phyloP scores from a whole-genome alignment of 2,888 invertebrate species.

The Cecidostiba fungosa region DNA sequence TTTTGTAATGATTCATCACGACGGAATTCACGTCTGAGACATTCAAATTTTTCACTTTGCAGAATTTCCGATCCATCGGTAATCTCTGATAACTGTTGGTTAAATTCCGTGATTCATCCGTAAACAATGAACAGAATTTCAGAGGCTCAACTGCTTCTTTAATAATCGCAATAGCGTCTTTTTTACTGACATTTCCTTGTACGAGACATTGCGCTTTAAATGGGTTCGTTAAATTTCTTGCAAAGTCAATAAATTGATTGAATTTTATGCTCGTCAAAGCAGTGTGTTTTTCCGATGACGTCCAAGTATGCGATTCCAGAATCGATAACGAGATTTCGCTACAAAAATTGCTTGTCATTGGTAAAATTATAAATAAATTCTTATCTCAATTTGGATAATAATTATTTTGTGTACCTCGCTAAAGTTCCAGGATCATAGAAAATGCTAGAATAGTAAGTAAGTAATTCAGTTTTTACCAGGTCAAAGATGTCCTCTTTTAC shows the following conservation, averaged over 20 bases:
- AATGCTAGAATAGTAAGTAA: slow-evolving; percentile 86
- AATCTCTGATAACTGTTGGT: slow-evolving; percentile 82
- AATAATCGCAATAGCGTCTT: slow-evolving; percentile 84
- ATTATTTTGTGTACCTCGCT: slow-evolving; percentile 83
- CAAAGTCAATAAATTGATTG: slow-evolving; percentile 84
- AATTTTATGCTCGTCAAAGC: slow-evolving; percentile 82
- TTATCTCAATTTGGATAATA: too few species aligned
- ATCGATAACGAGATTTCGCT: slow-evolving; percentile 87
- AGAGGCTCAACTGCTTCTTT: slow-evolving; percentile 83
- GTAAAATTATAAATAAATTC: background rate
- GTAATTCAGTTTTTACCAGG: slow-evolving; percentile 86
- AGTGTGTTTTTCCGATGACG: slow-evolving; percentile 85
- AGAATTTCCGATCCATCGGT: slow-evolving; percentile 86
- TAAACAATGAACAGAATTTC: slow-evolving; percentile 81
- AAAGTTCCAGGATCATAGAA: slow-evolving; percentile 88
- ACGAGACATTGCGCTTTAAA: slow-evolving; percentile 88
- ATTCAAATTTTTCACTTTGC: slow-evolving; percentile 87
- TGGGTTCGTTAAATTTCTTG: slow-evolving; percentile 82
- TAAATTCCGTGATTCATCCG: slow-evolving; percentile 80
- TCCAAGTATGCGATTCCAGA: slow-evolving; percentile 86
- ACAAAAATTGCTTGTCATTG: slow-evolving; percentile 31
- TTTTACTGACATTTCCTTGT: slow-evolving; percentile 90
- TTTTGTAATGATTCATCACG: slow-evolving; percentile 93
- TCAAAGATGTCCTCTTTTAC: slow-evolving; percentile 85
- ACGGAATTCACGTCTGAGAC: slow-evolving; percentile 89